Percentiles rank a stretch among this genome's conserved stretches.
phyloP scores from a whole-genome alignment of 2,797 vertebrate species.

The Phoeniculus purpureus region DNA sequence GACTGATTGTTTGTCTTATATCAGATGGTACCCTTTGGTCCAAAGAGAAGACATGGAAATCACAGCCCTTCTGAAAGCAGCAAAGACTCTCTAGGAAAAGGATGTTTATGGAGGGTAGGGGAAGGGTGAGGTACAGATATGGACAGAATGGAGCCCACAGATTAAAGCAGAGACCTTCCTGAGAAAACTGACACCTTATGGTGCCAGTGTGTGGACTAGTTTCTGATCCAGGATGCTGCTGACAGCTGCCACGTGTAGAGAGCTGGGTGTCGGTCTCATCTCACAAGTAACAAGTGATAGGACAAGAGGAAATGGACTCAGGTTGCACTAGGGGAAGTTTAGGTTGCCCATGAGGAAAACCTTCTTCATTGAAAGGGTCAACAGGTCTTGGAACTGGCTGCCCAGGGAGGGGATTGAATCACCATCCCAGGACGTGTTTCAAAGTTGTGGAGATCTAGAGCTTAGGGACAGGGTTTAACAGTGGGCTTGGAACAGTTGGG shows the following conservation, averaged over 20 bases:
- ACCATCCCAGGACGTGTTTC: no score
- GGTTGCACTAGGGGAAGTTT: no score
- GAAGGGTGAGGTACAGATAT: neutral
- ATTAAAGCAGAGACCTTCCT: neutral
- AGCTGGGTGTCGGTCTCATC: no score
- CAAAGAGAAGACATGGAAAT: neutral
- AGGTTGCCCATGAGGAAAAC: no score
- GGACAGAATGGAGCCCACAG: neutral
- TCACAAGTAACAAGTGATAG: no score
- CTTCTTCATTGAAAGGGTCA: no score
- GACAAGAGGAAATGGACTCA: no score
- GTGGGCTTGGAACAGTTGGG: no score
- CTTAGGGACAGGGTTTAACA: no score
- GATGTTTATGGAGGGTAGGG: neutral
- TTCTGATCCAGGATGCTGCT: neutral
- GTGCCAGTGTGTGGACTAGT: neutral
- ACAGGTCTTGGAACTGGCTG: no score
- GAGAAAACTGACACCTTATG: neutral
- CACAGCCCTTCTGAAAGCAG: neutral
- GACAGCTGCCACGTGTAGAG: neutral
- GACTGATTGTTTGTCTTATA: neutral
- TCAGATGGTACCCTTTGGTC: neutral
- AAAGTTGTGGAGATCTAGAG: no score
- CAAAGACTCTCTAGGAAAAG: neutral
- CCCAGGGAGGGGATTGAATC: no score